phyloP scores from a whole-genome alignment of 2,113 vertebrate genomes.

The Spheniscus mendiculus region DNA sequence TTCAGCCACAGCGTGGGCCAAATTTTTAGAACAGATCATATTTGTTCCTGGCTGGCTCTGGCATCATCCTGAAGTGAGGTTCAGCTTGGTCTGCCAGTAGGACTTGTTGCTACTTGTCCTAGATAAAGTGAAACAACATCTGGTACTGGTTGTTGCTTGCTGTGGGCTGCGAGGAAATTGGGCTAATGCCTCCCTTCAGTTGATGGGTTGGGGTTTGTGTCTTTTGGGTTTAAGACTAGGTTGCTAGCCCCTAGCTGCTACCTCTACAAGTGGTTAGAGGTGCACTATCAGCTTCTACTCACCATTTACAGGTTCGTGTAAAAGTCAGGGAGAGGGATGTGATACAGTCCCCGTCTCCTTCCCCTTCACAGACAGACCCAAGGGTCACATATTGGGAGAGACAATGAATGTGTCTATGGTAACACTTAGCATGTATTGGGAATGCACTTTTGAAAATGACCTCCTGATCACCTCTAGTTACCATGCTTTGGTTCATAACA shows the following conservation, averaged over 20 bases:
- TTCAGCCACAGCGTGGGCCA: background rate
- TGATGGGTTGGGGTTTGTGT: background rate
- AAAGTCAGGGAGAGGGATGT: background rate
- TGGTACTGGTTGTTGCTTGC: background rate
- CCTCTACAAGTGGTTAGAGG: background rate
- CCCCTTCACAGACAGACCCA: background rate
- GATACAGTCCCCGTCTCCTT: background rate
- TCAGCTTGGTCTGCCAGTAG: background rate
- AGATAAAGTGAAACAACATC: background rate
- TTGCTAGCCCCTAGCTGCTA: background rate
- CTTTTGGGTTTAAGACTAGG: background rate
- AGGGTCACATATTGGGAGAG: background rate
- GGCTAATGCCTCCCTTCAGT: background rate
- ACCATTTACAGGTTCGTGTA: background rate
- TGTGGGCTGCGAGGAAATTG: background rate
- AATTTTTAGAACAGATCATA: background rate
- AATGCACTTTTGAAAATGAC: background rate
- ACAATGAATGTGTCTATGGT: fast-evolving
- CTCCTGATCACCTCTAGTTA: background rate
- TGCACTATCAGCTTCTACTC: background rate
- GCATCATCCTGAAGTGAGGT: background rate
- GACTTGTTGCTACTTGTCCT: background rate
- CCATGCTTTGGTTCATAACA: background rate
- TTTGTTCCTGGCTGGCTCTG: background rate
- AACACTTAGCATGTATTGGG: background rate